phyloP scores from a whole-genome alignment of 37 sponge, comb jelly and placozoan genomes.

The Ianthella basta region DNA sequence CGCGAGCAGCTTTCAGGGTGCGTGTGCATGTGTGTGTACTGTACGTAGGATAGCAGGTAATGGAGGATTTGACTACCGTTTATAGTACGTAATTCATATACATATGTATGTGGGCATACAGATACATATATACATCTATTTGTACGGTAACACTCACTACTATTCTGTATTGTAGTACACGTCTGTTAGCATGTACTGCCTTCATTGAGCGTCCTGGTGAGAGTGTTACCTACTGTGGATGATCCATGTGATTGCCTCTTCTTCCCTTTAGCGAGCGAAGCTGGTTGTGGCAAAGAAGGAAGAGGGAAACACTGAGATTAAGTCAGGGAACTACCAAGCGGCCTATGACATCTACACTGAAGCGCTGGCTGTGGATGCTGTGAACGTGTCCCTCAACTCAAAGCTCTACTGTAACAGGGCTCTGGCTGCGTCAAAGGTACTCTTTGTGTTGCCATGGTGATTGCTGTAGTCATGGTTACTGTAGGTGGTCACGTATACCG shows the following conservation, averaged over 20 bases:
- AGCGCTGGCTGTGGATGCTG: conserved; percentile 87
- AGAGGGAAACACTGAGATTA: conserved; percentile 84
- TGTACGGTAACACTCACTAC: background rate
- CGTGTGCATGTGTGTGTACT: background rate
- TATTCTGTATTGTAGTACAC: no score
- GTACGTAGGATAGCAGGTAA: no score
- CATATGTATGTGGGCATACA: background rate
- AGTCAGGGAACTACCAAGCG: conserved; percentile 49
- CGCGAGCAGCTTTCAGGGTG: conserved; percentile 50
- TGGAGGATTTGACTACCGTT: no score
- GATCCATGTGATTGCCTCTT: background rate
- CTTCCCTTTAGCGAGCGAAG: conserved; percentile 72
- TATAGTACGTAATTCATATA: background rate
- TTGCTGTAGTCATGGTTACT: no score
- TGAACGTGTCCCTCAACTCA: conserved; percentile 86
- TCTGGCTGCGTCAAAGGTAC: conserved; percentile 81
- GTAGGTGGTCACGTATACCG: no score
- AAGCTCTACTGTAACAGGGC: conserved; percentile 96
- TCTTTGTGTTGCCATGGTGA: no score
- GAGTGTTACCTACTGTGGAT: no score
- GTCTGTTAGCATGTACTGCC: no score
- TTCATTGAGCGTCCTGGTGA: no score
- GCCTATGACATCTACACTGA: conserved; percentile 83
- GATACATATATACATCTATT: background rate
- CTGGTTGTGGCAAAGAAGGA: conserved; percentile 80